Percentiles rank a stretch among this genome's conserved stretches.
phyloP scores from a whole-genome alignment of 2,888 invertebrate genomes.

The Eilema caniola region DNA sequence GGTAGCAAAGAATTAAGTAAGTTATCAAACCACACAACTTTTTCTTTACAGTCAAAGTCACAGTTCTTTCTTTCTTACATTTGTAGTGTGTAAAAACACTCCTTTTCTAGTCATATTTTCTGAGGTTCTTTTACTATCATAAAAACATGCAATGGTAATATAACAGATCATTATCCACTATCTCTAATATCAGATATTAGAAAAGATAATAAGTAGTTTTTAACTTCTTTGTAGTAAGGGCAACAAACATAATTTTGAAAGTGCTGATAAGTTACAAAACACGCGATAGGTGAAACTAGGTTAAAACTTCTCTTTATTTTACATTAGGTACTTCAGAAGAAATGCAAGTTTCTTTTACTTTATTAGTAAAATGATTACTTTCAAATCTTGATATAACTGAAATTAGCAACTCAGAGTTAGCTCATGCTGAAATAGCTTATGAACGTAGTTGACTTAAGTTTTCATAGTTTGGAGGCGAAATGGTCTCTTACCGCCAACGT shows the following conservation, averaged over 20 bases:
- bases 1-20: too few relatives aligned
- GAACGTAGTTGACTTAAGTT: background rate
- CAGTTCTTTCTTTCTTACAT: too few relatives aligned
- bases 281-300: background rate
- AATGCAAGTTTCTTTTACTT: background rate
- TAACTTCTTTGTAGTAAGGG: background rate
- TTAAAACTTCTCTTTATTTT: constrained; percentile 4
- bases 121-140: background rate
- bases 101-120: background rate
- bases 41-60: too few relatives aligned
- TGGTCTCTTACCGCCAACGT: background rate
- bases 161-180: background rate
- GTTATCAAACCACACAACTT: too few relatives aligned
- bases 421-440: background rate
- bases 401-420: background rate
- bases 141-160: background rate
- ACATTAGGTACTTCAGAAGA: background rate
- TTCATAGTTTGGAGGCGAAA: background rate
- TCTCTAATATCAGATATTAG: background rate
- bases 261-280: background rate
- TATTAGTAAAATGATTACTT: background rate
- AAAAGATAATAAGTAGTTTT: background rate
- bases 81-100: too few relatives aligned
- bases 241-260: background rate
- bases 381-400: background rate